phyloP scores from a whole-genome alignment of 2,113 vertebrate species.

The Muntiacus muntjak region DNA sequence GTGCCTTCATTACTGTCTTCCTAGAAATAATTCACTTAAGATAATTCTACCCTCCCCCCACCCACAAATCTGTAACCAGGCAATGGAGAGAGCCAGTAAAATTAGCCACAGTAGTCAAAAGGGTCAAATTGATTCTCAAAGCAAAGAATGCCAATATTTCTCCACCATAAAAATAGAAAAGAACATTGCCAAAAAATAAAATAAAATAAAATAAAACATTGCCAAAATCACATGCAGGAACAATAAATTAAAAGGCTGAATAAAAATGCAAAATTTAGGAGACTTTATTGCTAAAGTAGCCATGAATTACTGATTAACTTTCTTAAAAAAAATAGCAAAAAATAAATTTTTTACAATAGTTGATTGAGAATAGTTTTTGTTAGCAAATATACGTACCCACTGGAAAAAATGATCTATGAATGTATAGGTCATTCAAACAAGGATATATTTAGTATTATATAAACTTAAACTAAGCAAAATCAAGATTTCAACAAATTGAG shows the following conservation, averaged over 20 bases:
- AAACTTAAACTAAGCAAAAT: conserved; percentile 60
- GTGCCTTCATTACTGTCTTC: conserved; percentile 52
- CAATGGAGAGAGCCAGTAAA: neutral
- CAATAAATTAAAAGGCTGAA: conserved; percentile 48
- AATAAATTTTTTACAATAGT: neutral
- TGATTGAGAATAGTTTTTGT: neutral
- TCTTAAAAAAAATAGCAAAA: neutral
- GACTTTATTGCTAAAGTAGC: neutral
- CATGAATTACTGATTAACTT: conserved; percentile 30
- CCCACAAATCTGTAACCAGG: neutral
- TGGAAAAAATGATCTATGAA: neutral
- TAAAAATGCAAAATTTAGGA: conserved; percentile 60
- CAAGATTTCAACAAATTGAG: conserved; percentile 35
- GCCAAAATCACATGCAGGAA: neutral
- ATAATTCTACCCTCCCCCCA: neutral
- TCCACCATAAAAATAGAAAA: neutral
- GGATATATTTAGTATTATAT: conserved; percentile 56
- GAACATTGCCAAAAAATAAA: conserved; percentile 30
- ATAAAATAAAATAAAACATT: conserved; percentile 14
- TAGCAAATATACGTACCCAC: neutral
- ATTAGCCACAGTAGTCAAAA: conserved; percentile 47
- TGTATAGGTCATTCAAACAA: neutral
- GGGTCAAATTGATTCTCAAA: conserved; percentile 31
- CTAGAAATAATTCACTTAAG: conserved; percentile 60
- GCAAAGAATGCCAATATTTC: conserved; percentile 2